Conservation (phyloP, 1,140 invertebrate species). For the Macrotrachela quadricornifera region DNA sequence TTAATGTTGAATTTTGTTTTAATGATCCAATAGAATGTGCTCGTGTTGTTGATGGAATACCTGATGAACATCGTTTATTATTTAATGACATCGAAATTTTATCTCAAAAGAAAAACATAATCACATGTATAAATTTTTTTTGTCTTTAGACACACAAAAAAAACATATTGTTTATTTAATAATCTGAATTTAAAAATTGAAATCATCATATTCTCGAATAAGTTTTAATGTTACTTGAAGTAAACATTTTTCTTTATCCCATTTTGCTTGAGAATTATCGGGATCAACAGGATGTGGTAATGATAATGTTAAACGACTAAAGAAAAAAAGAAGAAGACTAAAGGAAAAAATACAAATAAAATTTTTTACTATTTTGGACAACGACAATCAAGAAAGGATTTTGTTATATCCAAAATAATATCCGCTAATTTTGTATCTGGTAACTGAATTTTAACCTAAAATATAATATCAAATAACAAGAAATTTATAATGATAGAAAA, state of each 20-base stretch:
- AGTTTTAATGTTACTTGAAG: slow-evolving; percentile 47
- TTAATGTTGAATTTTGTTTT: no score
- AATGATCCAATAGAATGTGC: no score
- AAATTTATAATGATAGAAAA: no score
- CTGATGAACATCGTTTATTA: no score
- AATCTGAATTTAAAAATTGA: slow-evolving; percentile 67
- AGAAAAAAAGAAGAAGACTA: slow-evolving; percentile 9
- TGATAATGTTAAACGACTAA: slow-evolving; percentile 40
- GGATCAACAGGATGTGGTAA: slow-evolving; percentile 56
- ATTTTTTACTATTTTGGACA: slow-evolving; percentile 37
- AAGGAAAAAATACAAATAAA: background rate
- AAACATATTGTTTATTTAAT: slow-evolving; percentile 19
- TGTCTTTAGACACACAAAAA: no score
- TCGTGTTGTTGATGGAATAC: no score
- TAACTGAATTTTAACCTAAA: no score
- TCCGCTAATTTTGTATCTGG: slow-evolving; percentile 30
- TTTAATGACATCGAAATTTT: no score
- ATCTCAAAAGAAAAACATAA: no score
- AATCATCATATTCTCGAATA: slow-evolving; percentile 49
- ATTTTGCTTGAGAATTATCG: slow-evolving; percentile 51
- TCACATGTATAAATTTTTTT: no score
- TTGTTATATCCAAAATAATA: slow-evolving; percentile 47
- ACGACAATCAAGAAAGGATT: slow-evolving; percentile 42
- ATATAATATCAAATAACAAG: no score
- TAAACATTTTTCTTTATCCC: slow-evolving; percentile 43